A percentile compares a stretch with the other conserved stretches of the same genome.
These are phyloP conservation scores for Pipistrellus pipistrellus DNA, from an alignment of 2,797 vertebrate genomes.

Conservation along the genomic window DNA sequence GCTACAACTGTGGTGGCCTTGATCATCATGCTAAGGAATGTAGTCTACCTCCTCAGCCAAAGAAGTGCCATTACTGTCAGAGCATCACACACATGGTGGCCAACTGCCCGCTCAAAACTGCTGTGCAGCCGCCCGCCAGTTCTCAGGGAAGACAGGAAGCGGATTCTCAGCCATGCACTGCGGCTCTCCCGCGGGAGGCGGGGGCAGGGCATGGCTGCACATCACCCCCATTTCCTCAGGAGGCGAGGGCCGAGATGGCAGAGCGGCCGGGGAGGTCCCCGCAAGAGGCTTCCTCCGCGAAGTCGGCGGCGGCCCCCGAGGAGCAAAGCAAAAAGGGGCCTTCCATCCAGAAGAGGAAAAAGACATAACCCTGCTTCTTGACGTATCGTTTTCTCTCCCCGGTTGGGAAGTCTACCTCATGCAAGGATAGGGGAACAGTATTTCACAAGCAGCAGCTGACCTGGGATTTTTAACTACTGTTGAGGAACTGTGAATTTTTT, in stretches of 20 bases:
- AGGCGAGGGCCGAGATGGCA: conserved; percentile 86
- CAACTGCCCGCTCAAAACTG: conserved; percentile 91
- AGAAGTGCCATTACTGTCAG: conserved; percentile 95
- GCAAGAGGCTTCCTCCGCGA: conserved; percentile 88
- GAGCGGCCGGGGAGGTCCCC: conserved; percentile 88
- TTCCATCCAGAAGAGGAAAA: conserved; percentile 92
- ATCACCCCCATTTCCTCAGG: conserved; percentile 86
- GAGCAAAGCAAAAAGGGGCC: conserved; percentile 92
- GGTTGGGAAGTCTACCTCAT: conserved; percentile 92
- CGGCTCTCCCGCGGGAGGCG: conserved; percentile 87
- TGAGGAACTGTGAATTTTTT: conserved; percentile 89
- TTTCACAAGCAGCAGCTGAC: conserved; percentile 88
- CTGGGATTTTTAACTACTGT: conserved; percentile 91
- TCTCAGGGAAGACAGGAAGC: conserved; percentile 93
- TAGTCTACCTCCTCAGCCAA: conserved; percentile 93
- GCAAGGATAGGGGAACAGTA: conserved; percentile 90
- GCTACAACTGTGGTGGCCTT: conserved; percentile 93
- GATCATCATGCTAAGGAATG: conserved; percentile 94
- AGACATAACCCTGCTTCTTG: conserved; percentile 88
- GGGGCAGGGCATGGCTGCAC: conserved; percentile 85
- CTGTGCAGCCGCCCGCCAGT: conserved; percentile 85
- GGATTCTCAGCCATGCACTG: conserved; percentile 89
- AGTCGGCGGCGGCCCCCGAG: conserved; percentile 88
- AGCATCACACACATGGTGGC: conserved; percentile 94
- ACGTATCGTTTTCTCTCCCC: conserved; percentile 83